These are phyloP conservation scores for Octonoba sinensis DNA, from an alignment of 2,888 invertebrate genomes.

Conservation along the genomic window DNA sequence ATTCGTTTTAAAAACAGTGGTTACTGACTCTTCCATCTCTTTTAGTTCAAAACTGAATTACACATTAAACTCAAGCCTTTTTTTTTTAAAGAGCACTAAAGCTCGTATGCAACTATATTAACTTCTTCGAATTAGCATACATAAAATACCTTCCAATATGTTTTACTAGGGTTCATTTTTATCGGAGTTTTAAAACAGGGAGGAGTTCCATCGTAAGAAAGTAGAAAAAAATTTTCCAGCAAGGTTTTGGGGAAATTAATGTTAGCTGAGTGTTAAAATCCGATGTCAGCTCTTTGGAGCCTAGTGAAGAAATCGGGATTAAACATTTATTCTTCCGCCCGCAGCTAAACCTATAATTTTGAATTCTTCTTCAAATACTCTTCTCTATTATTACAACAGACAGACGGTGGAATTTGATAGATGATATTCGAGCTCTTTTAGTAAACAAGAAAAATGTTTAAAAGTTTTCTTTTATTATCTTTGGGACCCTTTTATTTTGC, in stretches of 20 bases:
- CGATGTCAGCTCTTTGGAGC: slow-evolving; percentile 12
- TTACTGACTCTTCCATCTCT: slow-evolving; percentile 26
- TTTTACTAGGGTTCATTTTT: slow-evolving; percentile 45
- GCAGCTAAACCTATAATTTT: slow-evolving; percentile 52
- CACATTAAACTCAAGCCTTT: slow-evolving; percentile 18
- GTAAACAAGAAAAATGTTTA: slow-evolving; percentile 26
- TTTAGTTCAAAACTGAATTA: slow-evolving; percentile 25
- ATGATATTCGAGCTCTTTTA: slow-evolving; percentile 34
- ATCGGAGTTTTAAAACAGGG: slow-evolving; percentile 40
- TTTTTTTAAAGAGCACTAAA: slow-evolving; percentile 11
- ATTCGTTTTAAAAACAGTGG: slow-evolving; percentile 48
- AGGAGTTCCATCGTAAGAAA: neutral
- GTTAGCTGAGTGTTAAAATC: slow-evolving; percentile 18
- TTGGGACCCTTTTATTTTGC: too few relatives aligned
- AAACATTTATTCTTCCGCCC: slow-evolving; percentile 47
- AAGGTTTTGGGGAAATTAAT: slow-evolving; percentile 49
- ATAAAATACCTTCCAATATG: slow-evolving; percentile 46
- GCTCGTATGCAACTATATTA: slow-evolving; percentile 26
- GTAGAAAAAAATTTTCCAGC: slow-evolving; percentile 13
- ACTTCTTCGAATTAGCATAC: slow-evolving; percentile 52
- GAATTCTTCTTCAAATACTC: slow-evolving; percentile 7
- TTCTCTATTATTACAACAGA: slow-evolving; percentile 53
- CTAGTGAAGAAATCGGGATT: slow-evolving; percentile 27
- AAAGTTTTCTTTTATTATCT: neutral
- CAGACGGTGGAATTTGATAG: slow-evolving; percentile 41